phyloP scores from a whole-genome alignment of 2,888 invertebrate genomes.

The Isoperla grammatica region DNA sequence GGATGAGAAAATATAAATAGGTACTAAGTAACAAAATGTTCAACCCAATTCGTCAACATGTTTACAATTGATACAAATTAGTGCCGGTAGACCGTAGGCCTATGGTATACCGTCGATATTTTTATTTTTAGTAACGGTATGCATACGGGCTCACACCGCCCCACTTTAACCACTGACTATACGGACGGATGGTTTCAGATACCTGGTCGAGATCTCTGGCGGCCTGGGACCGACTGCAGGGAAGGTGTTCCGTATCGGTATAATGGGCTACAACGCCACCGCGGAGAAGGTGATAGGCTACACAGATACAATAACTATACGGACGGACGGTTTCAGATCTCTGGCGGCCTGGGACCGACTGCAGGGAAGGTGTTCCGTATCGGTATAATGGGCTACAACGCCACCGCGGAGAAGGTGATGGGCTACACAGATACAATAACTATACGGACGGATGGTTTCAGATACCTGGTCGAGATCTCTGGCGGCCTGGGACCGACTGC shows the following conservation, averaged over 20 bases:
- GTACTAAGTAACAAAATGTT: too few species aligned
- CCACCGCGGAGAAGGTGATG: conserved; percentile 45
- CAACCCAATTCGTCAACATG: too few species aligned
- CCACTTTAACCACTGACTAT: too few species aligned
- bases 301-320: too few species aligned
- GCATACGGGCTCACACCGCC: conserved; percentile 74
- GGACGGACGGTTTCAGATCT: conserved; percentile 50
- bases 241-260: conserved; percentile 74
- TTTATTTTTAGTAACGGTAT: conserved; percentile 78
- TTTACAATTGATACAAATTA: too few species aligned
- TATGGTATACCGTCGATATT: conserved; percentile 71
- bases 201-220: conserved; percentile 68
- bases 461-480: conserved; percentile 65
- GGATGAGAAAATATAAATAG: too few species aligned
- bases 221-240: conserved; percentile 79
- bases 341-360: conserved; percentile 76
- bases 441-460: too few species aligned
- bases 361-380: conserved; percentile 73
- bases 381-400: conserved; percentile 80
- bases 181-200: conserved; percentile 46
- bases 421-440: too few species aligned
- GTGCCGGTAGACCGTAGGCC: too few species aligned
- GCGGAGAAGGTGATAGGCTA: conserved; percentile 44
- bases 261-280: conserved; percentile 72
- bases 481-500: conserved; percentile 78